Evolutionary conservation across 2,797 vertebrate species (phyloP), one percentile per base, ranked within the genome.

Genomic region (Knipowitschia caucasica): DNA sequence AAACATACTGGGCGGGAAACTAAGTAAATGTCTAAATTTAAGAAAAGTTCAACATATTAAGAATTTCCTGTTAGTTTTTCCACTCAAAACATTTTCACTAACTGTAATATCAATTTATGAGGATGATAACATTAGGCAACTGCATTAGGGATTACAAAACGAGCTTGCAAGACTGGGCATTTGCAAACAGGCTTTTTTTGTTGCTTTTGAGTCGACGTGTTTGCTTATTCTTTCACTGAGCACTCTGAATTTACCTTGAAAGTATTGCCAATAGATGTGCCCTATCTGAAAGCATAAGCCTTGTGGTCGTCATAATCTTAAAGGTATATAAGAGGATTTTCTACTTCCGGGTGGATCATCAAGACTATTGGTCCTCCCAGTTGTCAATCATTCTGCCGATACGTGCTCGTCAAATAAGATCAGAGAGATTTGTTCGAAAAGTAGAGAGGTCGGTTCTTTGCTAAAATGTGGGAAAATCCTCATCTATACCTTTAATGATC

Each of bases 11-110:
- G 83, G 64, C 58, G 73, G 73, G 69, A 66, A 71, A 61, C 45
- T 17, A 67, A 44, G 64, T 43, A 61, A 61, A 53, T 0, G 2
- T 77, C 82, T 86, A 87, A 76, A 81, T 85, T 86, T 87, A 87
- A 83, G 23, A 64, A 64, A 54, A 85, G 80, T 15, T 24, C 59
- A 83, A 34, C 43, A 1, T 33, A n/a, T n/a, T n/a, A 52, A 61
- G 44, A 33, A 66, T 43, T 84, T 83, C 78, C 73, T 78, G 57
- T 77, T 29, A 59, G 53, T 63, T 71, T 30, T 73, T 60, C 45
- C 29, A 34, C 46, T 27, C 42, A 56, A 62, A 71, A 56, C 51
- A 53, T 43, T 65, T 56, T 56, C 49, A 44, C 49, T 50, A 56
- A 4, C 38, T 10, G 10, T 64, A 44, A 38, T 23, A 53, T 71